A percentile compares a stretch with the other conserved stretches of the same genome.
These are phyloP conservation scores for Syngnathus typhle DNA, from an alignment of 2,113 vertebrate genomes.

Conservation along the genomic window DNA sequence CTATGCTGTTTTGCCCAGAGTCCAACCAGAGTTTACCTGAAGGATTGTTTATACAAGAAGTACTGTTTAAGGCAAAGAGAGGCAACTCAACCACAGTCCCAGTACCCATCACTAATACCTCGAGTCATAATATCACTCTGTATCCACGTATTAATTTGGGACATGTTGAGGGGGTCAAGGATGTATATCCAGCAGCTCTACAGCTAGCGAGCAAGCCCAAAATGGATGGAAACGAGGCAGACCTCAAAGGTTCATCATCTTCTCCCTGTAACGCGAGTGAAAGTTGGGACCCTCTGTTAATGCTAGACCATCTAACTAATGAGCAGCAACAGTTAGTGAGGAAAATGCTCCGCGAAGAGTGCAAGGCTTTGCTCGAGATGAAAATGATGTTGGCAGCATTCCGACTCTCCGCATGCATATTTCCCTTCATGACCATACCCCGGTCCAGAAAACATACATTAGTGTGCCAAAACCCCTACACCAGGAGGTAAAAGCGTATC, in stretches of 20 bases:
- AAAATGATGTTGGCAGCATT: constrained; percentile 7
- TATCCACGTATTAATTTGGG: neutral
- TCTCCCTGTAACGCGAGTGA: neutral
- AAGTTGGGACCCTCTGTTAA: neutral
- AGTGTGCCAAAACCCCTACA: constrained; percentile 4
- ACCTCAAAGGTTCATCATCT: neutral
- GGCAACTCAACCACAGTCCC: too few relatives aligned
- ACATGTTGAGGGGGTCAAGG: neutral
- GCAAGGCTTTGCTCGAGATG: constrained; percentile 7
- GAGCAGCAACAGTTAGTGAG: neutral
- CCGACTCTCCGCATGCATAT: neutral
- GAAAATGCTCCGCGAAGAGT: neutral
- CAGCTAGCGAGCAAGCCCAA: too few relatives aligned
- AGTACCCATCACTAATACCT: neutral
- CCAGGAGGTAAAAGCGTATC: neutral
- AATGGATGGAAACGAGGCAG: neutral
- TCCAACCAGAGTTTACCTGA: neutral
- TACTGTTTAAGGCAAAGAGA: too few relatives aligned
- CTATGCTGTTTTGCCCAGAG: neutral
- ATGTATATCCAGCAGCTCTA: too few relatives aligned
- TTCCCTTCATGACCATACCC: neutral
- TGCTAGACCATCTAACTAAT: neutral
- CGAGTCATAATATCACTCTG: neutral
- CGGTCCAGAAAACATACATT: constrained; percentile 1
- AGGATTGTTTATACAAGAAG: neutral